These are phyloP conservation scores for Carassius auratus DNA, from an alignment of 2,113 vertebrate species.

Conservation along the genomic window DNA sequence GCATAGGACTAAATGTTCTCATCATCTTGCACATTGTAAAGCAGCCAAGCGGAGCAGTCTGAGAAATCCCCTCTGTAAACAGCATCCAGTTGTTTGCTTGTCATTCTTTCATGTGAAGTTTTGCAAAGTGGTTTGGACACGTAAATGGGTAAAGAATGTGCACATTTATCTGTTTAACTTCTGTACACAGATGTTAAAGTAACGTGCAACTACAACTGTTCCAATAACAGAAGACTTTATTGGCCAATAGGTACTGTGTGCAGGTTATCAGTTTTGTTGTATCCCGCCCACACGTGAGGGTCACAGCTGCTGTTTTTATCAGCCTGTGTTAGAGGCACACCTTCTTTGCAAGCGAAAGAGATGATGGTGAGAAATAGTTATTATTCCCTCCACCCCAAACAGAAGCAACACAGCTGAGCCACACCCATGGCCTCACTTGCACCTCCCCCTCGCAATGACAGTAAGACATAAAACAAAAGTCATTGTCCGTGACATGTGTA, in stretches of 20 bases:
- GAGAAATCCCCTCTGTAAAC: not conserved
- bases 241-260: not conserved
- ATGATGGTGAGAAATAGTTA: slow-evolving; percentile 44
- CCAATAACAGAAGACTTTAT: not conserved
- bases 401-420: not conserved
- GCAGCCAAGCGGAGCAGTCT: not conserved
- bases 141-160: not conserved
- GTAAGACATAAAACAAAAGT: slow-evolving; percentile 56
- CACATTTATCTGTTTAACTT: not conserved
- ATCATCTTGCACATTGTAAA: slow-evolving; percentile 14
- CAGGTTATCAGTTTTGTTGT: not conserved
- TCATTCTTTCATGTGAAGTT: not conserved
- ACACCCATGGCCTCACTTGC: not conserved
- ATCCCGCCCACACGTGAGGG: slow-evolving; percentile 35
- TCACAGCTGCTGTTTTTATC: slow-evolving; percentile 47
- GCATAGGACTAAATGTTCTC: not conserved
- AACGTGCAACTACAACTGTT: not conserved
- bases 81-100: not conserved
- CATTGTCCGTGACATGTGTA: slow-evolving; percentile 55
- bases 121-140: not conserved
- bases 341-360: slow-evolving; percentile 38
- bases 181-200: not conserved
- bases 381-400: not conserved
- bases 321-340: slow-evolving; percentile 44
- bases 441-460: slow-evolving; percentile 37